A percentile compares a stretch with the other conserved stretches of the same genome.
phyloP scores from a whole-genome alignment of 1,140 invertebrate genomes.

The Acyrthosiphon pisum region DNA sequence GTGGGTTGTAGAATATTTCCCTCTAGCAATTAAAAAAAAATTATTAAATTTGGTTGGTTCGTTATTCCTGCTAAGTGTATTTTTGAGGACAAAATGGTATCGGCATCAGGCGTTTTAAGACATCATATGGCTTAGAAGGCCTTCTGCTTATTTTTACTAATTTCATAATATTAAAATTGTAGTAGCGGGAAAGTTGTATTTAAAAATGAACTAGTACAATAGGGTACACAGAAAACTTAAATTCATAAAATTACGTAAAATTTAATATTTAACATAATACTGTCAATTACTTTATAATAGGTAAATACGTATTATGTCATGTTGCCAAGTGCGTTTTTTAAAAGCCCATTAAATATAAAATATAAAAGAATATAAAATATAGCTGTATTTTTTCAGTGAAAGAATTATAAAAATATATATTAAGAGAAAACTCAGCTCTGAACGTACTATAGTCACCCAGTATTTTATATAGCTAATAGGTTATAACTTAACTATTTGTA shows the following conservation, averaged over 20 bases:
- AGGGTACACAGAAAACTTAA: too few species aligned
- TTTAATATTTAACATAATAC: not conserved
- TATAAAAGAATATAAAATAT: not conserved
- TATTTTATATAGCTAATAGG: not conserved
- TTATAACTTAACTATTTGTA: not conserved
- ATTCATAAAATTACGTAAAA: not conserved
- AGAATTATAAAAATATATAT: not conserved
- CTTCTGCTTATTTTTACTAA: too few species aligned
- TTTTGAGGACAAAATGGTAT: too few species aligned
- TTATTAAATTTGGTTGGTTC: too few species aligned
- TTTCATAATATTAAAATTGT: too few species aligned
- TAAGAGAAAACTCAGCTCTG: not conserved
- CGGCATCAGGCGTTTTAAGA: too few species aligned
- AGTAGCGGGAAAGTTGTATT: too few species aligned
- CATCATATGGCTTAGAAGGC: too few species aligned
- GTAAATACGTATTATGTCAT: not conserved
- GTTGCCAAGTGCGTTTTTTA: not conserved
- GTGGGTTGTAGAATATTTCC: too few species aligned
- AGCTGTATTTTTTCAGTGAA: not conserved
- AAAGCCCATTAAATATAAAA: not conserved
- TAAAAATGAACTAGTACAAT: too few species aligned
- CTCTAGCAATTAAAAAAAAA: too few species aligned
- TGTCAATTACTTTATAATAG: not conserved
- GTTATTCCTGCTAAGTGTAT: too few species aligned
- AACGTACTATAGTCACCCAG: not conserved